Conservation (phyloP, 2,113 vertebrate genomes). For the Silurus meridionalis region DNA sequence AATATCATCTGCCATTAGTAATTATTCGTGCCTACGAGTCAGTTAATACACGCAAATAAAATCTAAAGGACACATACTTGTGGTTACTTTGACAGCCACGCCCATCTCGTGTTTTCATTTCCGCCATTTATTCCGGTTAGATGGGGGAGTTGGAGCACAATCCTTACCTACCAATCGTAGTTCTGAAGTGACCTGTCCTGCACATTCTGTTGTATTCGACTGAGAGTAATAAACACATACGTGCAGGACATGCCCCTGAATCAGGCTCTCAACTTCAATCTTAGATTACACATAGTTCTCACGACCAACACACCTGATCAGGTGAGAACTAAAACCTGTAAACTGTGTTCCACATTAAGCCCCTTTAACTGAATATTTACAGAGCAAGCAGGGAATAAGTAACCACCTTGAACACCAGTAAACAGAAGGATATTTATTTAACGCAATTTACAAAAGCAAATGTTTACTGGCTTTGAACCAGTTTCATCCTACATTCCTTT, state of each 20-base stretch:
- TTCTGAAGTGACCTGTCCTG: neutral
- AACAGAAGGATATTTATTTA: constrained; percentile 71
- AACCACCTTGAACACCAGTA: constrained; percentile 57
- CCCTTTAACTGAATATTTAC: neutral
- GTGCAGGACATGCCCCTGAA: neutral
- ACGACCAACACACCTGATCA: neutral
- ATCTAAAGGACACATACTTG: neutral
- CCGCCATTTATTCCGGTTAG: neutral
- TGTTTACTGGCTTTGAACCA: constrained; percentile 43
- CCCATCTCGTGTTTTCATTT: neutral
- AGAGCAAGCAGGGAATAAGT: neutral
- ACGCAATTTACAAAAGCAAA: constrained; percentile 73
- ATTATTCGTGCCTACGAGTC: neutral
- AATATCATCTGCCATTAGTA: neutral
- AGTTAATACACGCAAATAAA: neutral
- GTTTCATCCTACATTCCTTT: constrained; percentile 62
- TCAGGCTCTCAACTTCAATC: neutral
- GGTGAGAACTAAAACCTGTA: neutral
- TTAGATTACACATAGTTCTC: neutral
- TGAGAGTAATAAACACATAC: neutral
- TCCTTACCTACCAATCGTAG: neutral
- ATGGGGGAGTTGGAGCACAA: no score
- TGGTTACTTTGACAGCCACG: neutral
- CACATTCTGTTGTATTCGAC: neutral
- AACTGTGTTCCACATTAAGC: neutral